A percentile compares a stretch with the other conserved stretches of the same genome.
Evolutionary conservation across 1,140 invertebrate genomes (phyloP).

Genomic region (Listronotus bonariensis): DNA sequence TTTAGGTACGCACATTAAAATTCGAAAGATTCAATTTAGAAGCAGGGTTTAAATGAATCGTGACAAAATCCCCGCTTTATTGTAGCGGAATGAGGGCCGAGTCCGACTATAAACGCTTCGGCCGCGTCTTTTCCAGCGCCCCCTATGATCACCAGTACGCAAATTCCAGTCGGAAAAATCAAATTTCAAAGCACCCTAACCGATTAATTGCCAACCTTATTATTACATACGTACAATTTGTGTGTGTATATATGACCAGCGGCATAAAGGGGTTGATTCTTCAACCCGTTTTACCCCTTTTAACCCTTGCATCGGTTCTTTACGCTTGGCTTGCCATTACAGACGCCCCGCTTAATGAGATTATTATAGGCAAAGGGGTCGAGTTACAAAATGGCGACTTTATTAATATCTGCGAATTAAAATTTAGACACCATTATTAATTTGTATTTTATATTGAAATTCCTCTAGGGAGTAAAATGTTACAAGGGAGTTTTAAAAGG

Average conservation of each 20-base stretch:
- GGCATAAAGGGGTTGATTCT: constrained; percentile 17
- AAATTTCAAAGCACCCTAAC: constrained; percentile 41
- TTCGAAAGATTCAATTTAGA: constrained; percentile 40
- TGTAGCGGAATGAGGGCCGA: constrained; percentile 29
- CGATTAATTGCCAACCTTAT: constrained; percentile 41
- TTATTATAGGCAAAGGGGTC: constrained; percentile 44
- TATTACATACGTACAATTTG: constrained; percentile 35
- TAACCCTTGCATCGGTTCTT: constrained; percentile 42
- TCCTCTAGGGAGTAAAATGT: constrained; percentile 1
- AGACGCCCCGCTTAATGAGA: constrained; percentile 50
- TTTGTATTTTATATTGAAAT: constrained; percentile 36
- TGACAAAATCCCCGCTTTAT: constrained; percentile 32
- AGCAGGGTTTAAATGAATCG: constrained; percentile 36
- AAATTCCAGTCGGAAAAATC: constrained; percentile 38
- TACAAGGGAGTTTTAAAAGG: too few relatives aligned
- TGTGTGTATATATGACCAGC: constrained; percentile 20
- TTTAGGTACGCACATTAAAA: constrained; percentile 37
- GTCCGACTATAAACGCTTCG: constrained; percentile 3
- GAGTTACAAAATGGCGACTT: constrained; percentile 46
- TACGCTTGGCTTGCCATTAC: constrained; percentile 43
- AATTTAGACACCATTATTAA: constrained; percentile 44
- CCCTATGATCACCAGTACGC: constrained; percentile 20
- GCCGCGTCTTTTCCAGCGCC: constrained; percentile 6
- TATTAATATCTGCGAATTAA: constrained; percentile 46
- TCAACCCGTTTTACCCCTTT: constrained; percentile 43